Evolutionary conservation across 92 coral and sea anemone genomes (phyloP).

Genomic region (Epizoanthus rinbou): DNA sequence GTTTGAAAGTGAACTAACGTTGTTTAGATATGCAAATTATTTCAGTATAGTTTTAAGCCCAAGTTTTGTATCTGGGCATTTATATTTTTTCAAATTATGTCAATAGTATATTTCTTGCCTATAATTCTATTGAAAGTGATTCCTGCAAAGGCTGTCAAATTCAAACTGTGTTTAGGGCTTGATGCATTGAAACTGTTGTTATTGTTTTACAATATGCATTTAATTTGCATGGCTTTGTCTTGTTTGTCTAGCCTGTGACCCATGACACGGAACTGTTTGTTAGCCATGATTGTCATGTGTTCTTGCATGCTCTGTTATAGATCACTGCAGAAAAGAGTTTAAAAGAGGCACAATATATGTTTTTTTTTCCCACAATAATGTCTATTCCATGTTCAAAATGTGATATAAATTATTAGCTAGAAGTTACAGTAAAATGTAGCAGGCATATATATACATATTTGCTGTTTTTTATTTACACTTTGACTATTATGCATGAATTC

Average conservation of each 20-base stretch:
- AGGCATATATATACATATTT: neutral
- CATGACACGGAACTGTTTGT: neutral
- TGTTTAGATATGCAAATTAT: conserved; percentile 16
- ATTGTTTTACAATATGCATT: conserved; percentile 10
- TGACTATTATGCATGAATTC: neutral
- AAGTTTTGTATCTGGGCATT: conserved; percentile 11
- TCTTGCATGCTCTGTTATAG: conserved; percentile 16
- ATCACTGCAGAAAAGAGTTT: conserved; percentile 20
- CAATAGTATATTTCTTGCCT: neutral
- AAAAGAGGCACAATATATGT: neutral
- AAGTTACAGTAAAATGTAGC: neutral
- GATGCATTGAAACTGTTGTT: neutral
- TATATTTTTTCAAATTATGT: conserved; percentile 24
- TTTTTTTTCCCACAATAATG: too few species aligned
- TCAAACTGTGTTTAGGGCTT: neutral
- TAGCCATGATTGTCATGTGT: neutral
- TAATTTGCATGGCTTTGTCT: conserved; percentile 24
- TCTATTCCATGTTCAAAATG: too few species aligned
- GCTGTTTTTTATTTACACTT: conserved; percentile 26
- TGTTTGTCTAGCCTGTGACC: neutral
- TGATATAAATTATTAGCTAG: neutral
- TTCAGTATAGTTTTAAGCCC: conserved; percentile 28
- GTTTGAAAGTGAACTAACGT: conserved; percentile 9
- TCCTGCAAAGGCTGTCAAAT: neutral
- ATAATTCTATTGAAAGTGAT: neutral